Evolutionary conservation across 2,113 vertebrate genomes (phyloP).

Genomic region (Zosterops borbonicus): DNA sequence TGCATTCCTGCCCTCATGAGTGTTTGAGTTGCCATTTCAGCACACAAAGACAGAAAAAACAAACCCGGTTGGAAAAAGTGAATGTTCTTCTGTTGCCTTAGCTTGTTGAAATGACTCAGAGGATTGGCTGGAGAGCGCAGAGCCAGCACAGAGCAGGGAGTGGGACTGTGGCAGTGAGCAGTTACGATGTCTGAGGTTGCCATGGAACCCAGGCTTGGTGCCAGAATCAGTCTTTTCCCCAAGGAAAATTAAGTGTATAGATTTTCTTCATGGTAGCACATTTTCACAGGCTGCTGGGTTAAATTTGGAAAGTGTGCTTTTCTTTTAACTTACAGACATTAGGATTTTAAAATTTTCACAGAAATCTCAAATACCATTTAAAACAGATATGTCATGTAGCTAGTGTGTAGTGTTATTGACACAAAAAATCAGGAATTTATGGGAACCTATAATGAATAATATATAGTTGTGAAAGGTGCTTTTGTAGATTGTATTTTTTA

Average conservation of each 20-base stretch:
- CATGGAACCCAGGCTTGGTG: neutral
- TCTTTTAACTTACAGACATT: neutral
- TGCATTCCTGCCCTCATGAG: neutral
- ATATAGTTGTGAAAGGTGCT: neutral
- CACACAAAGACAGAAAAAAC: neutral
- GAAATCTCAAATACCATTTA: neutral
- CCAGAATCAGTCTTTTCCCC: neutral
- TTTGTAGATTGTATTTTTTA: neutral
- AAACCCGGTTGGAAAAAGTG: neutral
- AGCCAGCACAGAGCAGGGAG: neutral
- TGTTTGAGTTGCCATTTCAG: neutral
- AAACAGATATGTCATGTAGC: neutral
- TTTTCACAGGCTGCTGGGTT: neutral
- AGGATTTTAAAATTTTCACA: neutral
- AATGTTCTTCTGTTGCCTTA: neutral
- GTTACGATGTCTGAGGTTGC: neutral
- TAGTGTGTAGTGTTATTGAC: neutral
- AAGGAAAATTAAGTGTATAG: neutral
- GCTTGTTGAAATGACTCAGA: slow-evolving; percentile 9
- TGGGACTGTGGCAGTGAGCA: neutral
- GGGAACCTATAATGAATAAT: neutral
- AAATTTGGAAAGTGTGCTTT: neutral
- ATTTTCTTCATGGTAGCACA: neutral
- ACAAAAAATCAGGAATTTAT: neutral
- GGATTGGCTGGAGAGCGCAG: neutral